A percentile compares a stretch with the other conserved stretches of the same genome.
Evolutionary conservation across 2,113 vertebrate species (phyloP).

Genomic region (Pipa parva): DNA sequence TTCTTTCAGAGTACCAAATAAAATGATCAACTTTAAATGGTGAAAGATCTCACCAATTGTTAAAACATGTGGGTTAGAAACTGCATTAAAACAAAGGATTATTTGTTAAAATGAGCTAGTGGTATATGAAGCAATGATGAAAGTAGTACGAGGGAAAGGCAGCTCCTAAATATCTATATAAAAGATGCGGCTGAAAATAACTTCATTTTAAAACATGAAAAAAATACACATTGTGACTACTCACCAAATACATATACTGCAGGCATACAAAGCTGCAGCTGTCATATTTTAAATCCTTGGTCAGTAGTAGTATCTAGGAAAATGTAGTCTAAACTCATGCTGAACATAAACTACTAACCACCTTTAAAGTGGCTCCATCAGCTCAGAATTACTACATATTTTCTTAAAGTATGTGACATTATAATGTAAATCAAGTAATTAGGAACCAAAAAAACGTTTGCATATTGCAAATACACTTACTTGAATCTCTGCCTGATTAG

Average conservation of each 20-base stretch:
- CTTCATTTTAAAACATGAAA: conserved; percentile 16
- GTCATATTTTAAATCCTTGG: too few relatives aligned
- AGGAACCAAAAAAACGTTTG: too few relatives aligned
- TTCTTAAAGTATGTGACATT: too few relatives aligned
- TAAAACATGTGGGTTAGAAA: conserved; percentile 22
- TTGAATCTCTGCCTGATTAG: too few relatives aligned
- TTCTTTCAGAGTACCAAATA: conserved; percentile 17
- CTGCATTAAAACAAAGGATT: conserved; percentile 23
- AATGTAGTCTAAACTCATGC: too few relatives aligned
- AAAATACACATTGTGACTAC: conserved; percentile 9
- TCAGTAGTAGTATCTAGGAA: too few relatives aligned
- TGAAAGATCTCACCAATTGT: conserved; percentile 13
- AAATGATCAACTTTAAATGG: conserved; percentile 19
- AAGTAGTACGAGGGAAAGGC: conserved; percentile 8
- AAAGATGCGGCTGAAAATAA: conserved; percentile 10
- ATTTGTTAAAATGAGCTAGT: conserved; percentile 19
- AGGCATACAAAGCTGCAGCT: too few relatives aligned
- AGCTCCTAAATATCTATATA: conserved; percentile 25
- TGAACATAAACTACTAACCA: too few relatives aligned
- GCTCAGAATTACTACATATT: too few relatives aligned
- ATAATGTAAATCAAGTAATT: too few relatives aligned
- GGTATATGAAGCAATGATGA: conserved; percentile 16
- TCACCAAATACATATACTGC: not conserved
- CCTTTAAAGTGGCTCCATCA: too few relatives aligned
- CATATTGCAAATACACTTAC: too few relatives aligned